phyloP scores from a whole-genome alignment of 2,888 invertebrate species.

The Tanypteryx hageni region DNA sequence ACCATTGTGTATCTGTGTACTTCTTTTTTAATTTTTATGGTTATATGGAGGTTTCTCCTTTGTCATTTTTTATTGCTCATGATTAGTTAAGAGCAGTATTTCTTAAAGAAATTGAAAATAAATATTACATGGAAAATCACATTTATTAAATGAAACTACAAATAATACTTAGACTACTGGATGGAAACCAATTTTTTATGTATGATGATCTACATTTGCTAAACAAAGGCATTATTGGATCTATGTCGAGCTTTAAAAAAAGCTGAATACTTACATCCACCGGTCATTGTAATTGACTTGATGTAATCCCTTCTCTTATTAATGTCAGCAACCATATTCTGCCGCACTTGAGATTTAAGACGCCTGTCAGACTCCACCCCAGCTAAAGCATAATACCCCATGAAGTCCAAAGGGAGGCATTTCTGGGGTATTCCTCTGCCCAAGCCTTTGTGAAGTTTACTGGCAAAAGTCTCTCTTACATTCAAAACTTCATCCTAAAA shows the following conservation, averaged over 20 bases:
- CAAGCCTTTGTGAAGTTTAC: constrained; percentile 94
- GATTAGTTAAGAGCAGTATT: too few relatives aligned
- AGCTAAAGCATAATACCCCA: constrained; percentile 95
- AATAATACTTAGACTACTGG: not conserved
- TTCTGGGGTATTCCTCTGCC: constrained; percentile 90
- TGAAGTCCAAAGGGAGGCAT: constrained; percentile 96
- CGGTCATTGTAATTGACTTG: constrained; percentile 85
- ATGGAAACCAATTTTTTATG: not conserved
- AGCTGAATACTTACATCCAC: constrained; percentile 72
- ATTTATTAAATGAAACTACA: constrained; percentile 10
- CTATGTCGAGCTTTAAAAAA: not conserved
- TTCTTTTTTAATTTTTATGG: too few relatives aligned
- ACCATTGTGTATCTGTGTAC: too few relatives aligned
- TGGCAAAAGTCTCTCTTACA: constrained; percentile 92
- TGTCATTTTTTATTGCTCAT: too few relatives aligned
- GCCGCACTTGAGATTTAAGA: constrained; percentile 82
- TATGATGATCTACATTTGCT: not conserved
- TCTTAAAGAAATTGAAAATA: not conserved
- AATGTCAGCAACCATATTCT: constrained; percentile 93
- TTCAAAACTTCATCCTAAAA: constrained; percentile 81
- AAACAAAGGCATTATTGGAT: not conserved
- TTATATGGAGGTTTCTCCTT: too few relatives aligned
- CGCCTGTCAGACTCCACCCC: constrained; percentile 92
- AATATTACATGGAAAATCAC: not conserved
- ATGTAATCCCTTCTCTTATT: constrained; percentile 93